These are phyloP conservation scores for Tachyglossus aculeatus DNA, from an alignment of 2,797 vertebrate genomes.

Conservation along the genomic window DNA sequence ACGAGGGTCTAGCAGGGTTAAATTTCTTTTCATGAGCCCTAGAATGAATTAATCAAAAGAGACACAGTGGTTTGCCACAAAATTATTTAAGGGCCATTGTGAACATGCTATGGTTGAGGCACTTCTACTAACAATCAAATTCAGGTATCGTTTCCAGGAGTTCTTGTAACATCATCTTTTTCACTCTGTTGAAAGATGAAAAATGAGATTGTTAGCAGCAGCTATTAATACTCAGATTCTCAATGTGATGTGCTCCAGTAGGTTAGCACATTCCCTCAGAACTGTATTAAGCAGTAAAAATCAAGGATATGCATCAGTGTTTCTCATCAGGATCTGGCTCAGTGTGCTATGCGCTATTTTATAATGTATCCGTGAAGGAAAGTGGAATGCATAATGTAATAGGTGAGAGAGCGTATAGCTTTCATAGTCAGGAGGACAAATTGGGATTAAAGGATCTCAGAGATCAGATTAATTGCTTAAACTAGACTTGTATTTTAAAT, in stretches of 20 bases:
- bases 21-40: not conserved
- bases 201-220: conserved; percentile 10
- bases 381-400: not conserved
- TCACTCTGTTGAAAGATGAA: conserved; percentile 22
- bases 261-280: not conserved
- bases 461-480: not conserved
- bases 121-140: not conserved
- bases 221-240: not conserved
- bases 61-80: not conserved
- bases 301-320: not conserved
- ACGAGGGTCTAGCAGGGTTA: not conserved
- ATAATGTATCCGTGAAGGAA: not conserved
- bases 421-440: not conserved
- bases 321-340: conserved; percentile 6
- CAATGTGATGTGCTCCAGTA: conserved; percentile 10
- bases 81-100: not conserved
- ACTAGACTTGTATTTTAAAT: not conserved
- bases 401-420: not conserved
- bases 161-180: not conserved
- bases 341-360: not conserved
- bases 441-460: not conserved
- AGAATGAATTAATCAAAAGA: not conserved
- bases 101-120: not conserved
- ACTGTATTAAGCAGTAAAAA: conserved; percentile 32
- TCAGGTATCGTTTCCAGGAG: not conserved